Conservation (phyloP, 2,888 invertebrate species). For the Caenorhabditis sp. region DNA sequence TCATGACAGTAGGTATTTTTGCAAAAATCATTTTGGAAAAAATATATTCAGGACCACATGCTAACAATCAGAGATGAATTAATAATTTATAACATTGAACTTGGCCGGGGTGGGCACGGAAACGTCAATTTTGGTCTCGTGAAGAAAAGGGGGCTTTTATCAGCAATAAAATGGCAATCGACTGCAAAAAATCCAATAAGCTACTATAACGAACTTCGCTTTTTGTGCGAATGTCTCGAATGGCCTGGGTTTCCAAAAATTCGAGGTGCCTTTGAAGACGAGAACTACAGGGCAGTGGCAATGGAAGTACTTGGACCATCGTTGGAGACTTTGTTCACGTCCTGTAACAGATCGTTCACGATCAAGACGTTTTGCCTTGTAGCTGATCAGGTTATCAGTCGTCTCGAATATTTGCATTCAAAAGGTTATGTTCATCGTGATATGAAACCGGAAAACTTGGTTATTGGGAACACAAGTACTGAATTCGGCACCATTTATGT, state of each 20-base stretch:
- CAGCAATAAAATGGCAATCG: no score
- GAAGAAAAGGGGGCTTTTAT: no score
- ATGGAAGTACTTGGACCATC: slow-evolving; percentile 1
- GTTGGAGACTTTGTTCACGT: not conserved
- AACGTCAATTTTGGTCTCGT: no score
- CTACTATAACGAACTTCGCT: not conserved
- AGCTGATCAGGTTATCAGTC: slow-evolving; percentile 4
- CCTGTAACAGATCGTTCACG: not conserved
- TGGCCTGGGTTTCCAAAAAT: slow-evolving; percentile 14
- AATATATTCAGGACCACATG: no score
- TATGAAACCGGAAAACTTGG: slow-evolving; percentile 11
- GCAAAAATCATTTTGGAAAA: no score
- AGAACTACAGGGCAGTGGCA: not conserved
- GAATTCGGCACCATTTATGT: not conserved
- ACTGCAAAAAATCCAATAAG: not conserved
- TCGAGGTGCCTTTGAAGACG: not conserved
- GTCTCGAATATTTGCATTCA: not conserved
- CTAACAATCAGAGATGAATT: no score
- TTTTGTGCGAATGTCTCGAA: no score
- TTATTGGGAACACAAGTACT: not conserved
- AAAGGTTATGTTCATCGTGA: slow-evolving; percentile 17
- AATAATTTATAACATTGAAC: no score
- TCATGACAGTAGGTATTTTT: no score
- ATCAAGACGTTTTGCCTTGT: not conserved
- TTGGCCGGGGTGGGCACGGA: no score